A percentile compares a stretch with the other conserved stretches of the same genome.
Evolutionary conservation across 2,888 invertebrate species (phyloP).

Genomic region (Ganaspis brasiliensis): DNA sequence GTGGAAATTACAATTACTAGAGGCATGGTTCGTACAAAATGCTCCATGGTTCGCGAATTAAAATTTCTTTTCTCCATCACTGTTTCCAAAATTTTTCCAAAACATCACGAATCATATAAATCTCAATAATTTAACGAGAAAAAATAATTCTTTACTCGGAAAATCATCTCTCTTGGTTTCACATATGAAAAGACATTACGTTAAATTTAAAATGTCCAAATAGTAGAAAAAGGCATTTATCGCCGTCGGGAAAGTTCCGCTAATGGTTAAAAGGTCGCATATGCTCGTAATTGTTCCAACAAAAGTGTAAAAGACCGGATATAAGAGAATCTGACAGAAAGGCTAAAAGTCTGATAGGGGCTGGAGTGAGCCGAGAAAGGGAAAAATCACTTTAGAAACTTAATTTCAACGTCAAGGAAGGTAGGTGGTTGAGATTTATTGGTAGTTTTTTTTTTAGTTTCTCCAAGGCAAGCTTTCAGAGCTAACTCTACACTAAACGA

Average conservation of each 20-base stretch:
- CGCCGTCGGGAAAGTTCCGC: not conserved
- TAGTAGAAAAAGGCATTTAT: constrained; percentile 1
- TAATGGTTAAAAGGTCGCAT: not conserved
- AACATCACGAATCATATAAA: too few relatives aligned
- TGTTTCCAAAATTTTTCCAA: too few relatives aligned
- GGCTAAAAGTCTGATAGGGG: not conserved
- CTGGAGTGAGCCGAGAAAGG: not conserved
- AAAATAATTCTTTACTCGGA: too few relatives aligned
- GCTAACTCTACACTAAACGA: constrained; percentile 6
- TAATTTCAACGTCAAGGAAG: constrained; percentile 8
- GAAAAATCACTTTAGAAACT: constrained; percentile 23
- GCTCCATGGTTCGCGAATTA: too few relatives aligned
- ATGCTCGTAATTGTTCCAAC: constrained; percentile 12
- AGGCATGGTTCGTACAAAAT: too few relatives aligned
- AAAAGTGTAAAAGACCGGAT: constrained; percentile 14
- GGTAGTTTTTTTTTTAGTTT: constrained; percentile 13
- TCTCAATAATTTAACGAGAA: too few relatives aligned
- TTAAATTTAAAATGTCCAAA: constrained; percentile 6
- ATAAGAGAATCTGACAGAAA: constrained; percentile 5
- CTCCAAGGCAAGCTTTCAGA: not conserved
- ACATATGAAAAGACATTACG: not conserved
- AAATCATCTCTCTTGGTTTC: too few relatives aligned
- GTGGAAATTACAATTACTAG: too few relatives aligned
- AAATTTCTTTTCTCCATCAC: too few relatives aligned
- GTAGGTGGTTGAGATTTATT: constrained; percentile 31